A percentile compares a stretch with the other conserved stretches of the same genome.
phyloP scores from a whole-genome alignment of 2,888 invertebrate species.

The Philhelius pedissequus region DNA sequence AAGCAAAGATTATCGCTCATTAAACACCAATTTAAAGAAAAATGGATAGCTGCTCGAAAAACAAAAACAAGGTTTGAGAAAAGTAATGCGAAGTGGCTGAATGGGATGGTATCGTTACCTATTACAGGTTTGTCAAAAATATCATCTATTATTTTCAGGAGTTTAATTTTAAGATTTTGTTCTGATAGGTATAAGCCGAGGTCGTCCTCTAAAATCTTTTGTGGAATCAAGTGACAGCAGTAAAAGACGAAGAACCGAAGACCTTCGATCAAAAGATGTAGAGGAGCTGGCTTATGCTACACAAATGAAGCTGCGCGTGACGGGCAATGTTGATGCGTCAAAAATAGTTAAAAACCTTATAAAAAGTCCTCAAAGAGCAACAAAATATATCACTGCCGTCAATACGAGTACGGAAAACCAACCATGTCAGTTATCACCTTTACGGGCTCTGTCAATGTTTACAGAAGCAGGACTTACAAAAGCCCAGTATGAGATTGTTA shows the following conservation, averaged over 20 bases:
- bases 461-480: not conserved
- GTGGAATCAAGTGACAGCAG: not conserved
- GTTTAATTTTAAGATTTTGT: not conserved
- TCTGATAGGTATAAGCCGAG: not conserved
- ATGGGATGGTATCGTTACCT: not conserved
- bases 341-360: not conserved
- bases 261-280: not conserved
- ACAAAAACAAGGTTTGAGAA: too few species aligned
- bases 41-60: too few species aligned
- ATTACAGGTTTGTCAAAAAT: not conserved
- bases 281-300: too few species aligned
- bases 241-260: not conserved
- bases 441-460: conserved; percentile 1
- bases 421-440: not conserved
- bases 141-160: not conserved
- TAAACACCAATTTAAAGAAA: not conserved
- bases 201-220: not conserved
- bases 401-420: not conserved
- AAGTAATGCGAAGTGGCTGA: not conserved
- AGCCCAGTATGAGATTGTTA: not conserved
- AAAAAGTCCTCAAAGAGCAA: not conserved
- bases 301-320: not conserved
- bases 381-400: not conserved
- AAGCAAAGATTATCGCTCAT: not conserved
- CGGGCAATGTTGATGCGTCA: not conserved